Evolutionary conservation across 2,113 vertebrate species (phyloP).

Genomic region (Calidris pugnax): DNA sequence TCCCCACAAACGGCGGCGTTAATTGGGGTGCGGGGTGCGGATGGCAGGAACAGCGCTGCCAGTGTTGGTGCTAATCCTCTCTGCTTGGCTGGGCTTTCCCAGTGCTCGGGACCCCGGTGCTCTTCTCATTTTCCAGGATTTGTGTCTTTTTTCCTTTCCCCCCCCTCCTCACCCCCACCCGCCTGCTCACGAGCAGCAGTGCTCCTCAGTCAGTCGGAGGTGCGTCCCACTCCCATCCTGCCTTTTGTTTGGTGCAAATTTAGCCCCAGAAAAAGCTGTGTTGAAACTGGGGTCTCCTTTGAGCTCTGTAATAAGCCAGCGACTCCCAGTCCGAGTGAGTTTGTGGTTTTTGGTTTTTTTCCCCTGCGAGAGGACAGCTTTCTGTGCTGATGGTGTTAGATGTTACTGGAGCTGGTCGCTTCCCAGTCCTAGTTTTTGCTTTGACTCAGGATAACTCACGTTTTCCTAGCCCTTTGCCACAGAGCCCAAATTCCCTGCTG

Average conservation of each 20-base stretch:
- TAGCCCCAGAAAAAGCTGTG: neutral
- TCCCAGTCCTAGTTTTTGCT: neutral
- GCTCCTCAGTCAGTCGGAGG: neutral
- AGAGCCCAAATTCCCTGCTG: neutral
- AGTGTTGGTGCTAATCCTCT: neutral
- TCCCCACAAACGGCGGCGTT: neutral
- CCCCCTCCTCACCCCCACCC: too few relatives aligned
- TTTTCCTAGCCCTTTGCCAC: neutral
- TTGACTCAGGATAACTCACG: neutral
- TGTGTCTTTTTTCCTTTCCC: neutral
- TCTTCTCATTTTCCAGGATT: neutral
- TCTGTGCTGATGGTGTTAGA: neutral
- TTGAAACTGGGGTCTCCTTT: neutral
- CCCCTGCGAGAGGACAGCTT: neutral
- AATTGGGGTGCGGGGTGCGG: slow-evolving; percentile 19
- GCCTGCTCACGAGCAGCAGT: neutral
- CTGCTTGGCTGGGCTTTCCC: neutral
- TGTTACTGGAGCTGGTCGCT: neutral
- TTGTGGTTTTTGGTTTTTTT: neutral
- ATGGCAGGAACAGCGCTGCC: neutral
- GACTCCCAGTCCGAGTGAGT: rapidly evolving
- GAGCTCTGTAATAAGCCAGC: neutral
- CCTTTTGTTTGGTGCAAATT: neutral
- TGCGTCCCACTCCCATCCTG: neutral
- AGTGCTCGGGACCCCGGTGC: neutral